Evolutionary conservation across 2,113 vertebrate genomes (phyloP), one percentile per base, ranked within the genome.

Genomic region (Actinemys pallida): DNA sequence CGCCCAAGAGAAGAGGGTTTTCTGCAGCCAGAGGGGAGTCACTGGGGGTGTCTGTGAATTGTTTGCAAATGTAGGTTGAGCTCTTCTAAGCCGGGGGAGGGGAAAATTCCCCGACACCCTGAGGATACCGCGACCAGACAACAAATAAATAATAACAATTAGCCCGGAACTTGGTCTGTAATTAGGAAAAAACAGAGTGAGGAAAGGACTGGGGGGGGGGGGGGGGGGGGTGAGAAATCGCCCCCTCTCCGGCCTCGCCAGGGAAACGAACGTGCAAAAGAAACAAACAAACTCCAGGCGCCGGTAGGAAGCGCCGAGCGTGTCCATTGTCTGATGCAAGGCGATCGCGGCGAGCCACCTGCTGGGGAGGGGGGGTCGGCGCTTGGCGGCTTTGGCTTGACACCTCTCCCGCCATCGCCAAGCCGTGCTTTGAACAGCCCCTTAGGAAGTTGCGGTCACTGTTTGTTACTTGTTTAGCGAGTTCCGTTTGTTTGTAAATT

Each of bases 11-110:
- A 10, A 69, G 62, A 2, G 62, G 62, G 62, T 69, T 50, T 82
- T 92, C 95, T 88, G 93, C 93, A 92, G 91, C 94, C 90, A 42
- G 89, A 59, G 94, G 94, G 92, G 93, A 85, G 52, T 87, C 94
- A 86, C 96, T 27, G 85, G 84, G 82, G 95, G 81, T 85, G 10
- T 50, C 14, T 39, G 27, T 20, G 59, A 12, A 29, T n/a, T 39
- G 5, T 17, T 56, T 72, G 65, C 65, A 20, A 19, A 10, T 25
- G 59, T 25, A 42, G 14, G 76, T 42, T 89, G 29, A 12, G 49
- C n/a, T 47, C 47, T 16, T 35, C 47, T 10, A 59, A 87, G 16
- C 52, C 56, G 47, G 89, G 76, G 94, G 79, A 25, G 17, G 87
- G 75, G 8, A 78, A 24, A 81, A 39, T 49, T n/a, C 91, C 81